Evolutionary conservation across 2,888 invertebrate species (phyloP).

Genomic region (Clistopyga incitator): DNA sequence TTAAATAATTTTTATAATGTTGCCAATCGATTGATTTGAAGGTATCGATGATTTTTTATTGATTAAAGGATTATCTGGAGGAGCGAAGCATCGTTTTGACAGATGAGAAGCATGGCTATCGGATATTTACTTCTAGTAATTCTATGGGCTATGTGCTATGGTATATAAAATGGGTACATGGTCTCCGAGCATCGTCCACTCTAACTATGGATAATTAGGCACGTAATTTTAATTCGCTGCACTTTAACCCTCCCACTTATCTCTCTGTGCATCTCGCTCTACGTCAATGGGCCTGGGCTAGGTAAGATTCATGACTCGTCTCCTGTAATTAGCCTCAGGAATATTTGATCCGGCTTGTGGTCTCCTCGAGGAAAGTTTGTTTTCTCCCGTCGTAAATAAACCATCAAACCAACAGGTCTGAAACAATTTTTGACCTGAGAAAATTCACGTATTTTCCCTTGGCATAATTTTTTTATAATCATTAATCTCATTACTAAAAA

Average conservation of each 20-base stretch:
- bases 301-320: conserved; percentile 38
- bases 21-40: no score
- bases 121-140: conserved; percentile 39
- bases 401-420: no score
- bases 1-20: no score
- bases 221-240: conserved; percentile 73
- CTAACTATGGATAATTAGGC: conserved; percentile 72
- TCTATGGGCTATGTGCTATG: conserved; percentile 25
- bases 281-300: conserved; percentile 1
- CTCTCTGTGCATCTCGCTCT: neutral
- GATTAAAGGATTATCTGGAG: no score
- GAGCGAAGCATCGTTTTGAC: neutral
- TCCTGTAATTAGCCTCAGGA: conserved; percentile 5
- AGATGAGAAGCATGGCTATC: conserved; percentile 22
- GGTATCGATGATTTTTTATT: no score
- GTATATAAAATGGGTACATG: conserved; percentile 31
- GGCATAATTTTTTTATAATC: no score
- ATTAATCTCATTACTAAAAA: no score
- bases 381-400: neutral
- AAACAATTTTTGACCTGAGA: no score
- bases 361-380: neutral
- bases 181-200: conserved; percentile 54
- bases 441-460: no score
- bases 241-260: conserved; percentile 67
- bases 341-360: neutral